Evolutionary conservation across 2,113 vertebrate genomes (phyloP).

Genomic region (Periophthalmus modestus): DNA sequence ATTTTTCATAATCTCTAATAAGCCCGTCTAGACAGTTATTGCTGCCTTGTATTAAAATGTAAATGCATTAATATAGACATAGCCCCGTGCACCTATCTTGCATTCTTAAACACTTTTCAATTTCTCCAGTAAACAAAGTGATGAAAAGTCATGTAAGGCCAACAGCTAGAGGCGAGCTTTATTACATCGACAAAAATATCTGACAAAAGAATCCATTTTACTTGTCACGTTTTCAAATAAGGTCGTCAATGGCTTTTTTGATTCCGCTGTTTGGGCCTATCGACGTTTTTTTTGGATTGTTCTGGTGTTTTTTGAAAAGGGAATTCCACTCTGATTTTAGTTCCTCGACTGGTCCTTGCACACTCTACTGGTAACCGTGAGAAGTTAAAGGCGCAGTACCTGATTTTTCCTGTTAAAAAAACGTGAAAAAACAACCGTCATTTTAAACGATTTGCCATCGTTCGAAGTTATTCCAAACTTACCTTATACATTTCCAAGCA

Average conservation of each 20-base stretch:
- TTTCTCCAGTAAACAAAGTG: constrained; percentile 34
- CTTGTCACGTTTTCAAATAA: constrained; percentile 18
- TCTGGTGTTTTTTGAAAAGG: neutral
- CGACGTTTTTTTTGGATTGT: neutral
- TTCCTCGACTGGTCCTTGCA: no score
- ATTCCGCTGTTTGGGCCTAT: constrained; percentile 9
- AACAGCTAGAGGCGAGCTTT: neutral
- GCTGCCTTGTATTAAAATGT: neutral
- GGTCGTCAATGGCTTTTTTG: constrained; percentile 23
- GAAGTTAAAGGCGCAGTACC: no score
- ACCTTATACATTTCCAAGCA: no score
- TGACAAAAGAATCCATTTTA: constrained; percentile 38
- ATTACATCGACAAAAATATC: constrained; percentile 28
- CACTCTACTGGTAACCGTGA: no score
- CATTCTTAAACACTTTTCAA: neutral
- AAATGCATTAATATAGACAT: neutral
- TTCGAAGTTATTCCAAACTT: no score
- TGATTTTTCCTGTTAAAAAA: no score
- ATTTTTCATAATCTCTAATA: neutral
- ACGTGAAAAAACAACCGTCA: no score
- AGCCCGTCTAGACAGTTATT: neutral
- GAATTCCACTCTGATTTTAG: no score
- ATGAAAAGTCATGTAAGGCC: constrained; percentile 1
- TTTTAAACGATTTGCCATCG: no score
- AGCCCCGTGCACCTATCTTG: neutral